Conservation (phyloP, 2,888 invertebrate genomes). For the Polymixis flavicincta region DNA sequence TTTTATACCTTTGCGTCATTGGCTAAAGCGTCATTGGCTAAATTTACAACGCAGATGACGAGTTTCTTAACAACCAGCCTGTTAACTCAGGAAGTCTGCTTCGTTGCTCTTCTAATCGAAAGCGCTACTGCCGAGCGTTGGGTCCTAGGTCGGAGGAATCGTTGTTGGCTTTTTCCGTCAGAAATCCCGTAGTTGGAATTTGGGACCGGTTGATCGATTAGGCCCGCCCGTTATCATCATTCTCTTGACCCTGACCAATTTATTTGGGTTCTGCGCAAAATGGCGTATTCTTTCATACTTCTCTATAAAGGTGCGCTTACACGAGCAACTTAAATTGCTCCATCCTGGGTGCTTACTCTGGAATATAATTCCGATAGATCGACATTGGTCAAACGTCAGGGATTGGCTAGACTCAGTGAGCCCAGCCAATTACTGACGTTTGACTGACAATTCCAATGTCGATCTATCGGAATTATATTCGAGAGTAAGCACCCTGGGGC, state of each 20-base stretch:
- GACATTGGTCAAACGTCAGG: too few relatives aligned
- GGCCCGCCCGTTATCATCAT: not conserved
- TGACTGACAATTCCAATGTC: too few relatives aligned
- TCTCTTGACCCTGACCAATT: not conserved
- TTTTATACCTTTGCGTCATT: not conserved
- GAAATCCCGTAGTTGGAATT: not conserved
- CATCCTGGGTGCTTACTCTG: too few relatives aligned
- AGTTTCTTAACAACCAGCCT: not conserved
- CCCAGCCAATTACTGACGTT: too few relatives aligned
- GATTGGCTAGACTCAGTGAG: too few relatives aligned
- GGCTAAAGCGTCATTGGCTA: not conserved
- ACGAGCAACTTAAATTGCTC: too few relatives aligned
- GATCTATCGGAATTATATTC: too few relatives aligned
- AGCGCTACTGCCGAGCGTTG: not conserved
- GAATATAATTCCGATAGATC: too few relatives aligned
- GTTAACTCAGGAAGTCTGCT: not conserved
- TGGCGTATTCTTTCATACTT: not conserved
- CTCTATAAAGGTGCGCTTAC: too few relatives aligned
- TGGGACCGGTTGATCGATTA: not conserved
- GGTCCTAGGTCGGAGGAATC: not conserved
- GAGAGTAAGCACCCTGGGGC: too few relatives aligned
- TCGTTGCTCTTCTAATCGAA: not conserved
- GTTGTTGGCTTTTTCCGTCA: not conserved
- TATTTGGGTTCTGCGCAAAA: not conserved
- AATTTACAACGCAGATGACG: not conserved